Conservation (phyloP, 2,113 vertebrate genomes). For the Laticauda colubrina region DNA sequence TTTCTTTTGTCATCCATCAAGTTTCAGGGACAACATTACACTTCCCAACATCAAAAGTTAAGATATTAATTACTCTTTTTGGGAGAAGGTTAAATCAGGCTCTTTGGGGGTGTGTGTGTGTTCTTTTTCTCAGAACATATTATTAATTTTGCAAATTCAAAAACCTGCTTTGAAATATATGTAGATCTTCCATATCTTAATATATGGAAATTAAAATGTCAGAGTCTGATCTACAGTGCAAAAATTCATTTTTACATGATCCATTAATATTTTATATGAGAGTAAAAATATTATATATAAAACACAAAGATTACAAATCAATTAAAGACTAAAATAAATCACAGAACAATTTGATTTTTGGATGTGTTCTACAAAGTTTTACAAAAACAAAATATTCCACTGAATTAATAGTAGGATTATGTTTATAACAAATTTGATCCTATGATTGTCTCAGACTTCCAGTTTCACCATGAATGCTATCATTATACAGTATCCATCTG, state of each 20-base stretch:
- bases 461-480: slow-evolving; percentile 24
- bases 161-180: not conserved
- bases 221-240: not conserved
- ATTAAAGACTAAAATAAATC: slow-evolving; percentile 53
- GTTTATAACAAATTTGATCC: slow-evolving; percentile 48
- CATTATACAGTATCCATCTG: not conserved
- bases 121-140: not conserved
- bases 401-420: slow-evolving; percentile 57
- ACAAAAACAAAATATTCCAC: slow-evolving; percentile 60
- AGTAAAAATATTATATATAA: not conserved
- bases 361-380: slow-evolving; percentile 56
- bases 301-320: not conserved
- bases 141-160: not conserved
- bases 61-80: not conserved
- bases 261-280: not conserved
- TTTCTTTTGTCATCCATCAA: not conserved
- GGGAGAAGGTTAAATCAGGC: not conserved
- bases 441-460: slow-evolving; percentile 31
- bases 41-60: not conserved
- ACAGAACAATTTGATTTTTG: slow-evolving; percentile 42
- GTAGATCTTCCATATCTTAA: too few species aligned
- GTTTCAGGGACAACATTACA: not conserved
- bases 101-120: not conserved
- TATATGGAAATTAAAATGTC: not conserved
- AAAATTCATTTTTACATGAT: not conserved